Conservation (phyloP, 2,797 vertebrate genomes). For the Varecia variegata region DNA sequence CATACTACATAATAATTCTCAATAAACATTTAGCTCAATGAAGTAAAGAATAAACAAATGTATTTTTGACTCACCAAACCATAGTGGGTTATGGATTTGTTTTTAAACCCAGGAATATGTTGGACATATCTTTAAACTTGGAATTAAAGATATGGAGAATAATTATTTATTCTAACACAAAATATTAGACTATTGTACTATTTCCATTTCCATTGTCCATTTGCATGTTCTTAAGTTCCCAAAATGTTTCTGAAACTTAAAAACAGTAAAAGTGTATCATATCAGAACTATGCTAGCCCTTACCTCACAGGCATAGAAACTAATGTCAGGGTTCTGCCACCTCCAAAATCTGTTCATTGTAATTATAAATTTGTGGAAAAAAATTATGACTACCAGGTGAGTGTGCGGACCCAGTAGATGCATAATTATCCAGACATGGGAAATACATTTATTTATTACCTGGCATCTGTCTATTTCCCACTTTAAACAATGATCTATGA, state of each 20-base stretch:
- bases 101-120: neutral
- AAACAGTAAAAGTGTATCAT: neutral
- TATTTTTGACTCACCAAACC: neutral
- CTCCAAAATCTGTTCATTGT: neutral
- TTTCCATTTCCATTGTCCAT: neutral
- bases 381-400: neutral
- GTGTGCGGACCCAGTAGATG: neutral
- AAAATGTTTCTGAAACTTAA: neutral
- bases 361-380: neutral
- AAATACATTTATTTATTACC: neutral
- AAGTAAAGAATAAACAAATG: neutral
- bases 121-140: neutral
- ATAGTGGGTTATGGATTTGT: neutral
- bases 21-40: constrained; percentile 4
- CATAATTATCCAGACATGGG: neutral
- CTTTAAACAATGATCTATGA: neutral
- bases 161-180: neutral
- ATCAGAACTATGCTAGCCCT: neutral
- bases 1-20: neutral
- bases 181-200: neutral
- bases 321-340: neutral
- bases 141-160: neutral
- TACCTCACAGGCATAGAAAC: neutral
- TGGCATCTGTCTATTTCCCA: neutral
- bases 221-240: neutral